A percentile compares a stretch with the other conserved stretches of the same genome.
Conservation (phyloP, 2,888 invertebrate genomes). For the Ecdyonurus torrentis region DNA sequence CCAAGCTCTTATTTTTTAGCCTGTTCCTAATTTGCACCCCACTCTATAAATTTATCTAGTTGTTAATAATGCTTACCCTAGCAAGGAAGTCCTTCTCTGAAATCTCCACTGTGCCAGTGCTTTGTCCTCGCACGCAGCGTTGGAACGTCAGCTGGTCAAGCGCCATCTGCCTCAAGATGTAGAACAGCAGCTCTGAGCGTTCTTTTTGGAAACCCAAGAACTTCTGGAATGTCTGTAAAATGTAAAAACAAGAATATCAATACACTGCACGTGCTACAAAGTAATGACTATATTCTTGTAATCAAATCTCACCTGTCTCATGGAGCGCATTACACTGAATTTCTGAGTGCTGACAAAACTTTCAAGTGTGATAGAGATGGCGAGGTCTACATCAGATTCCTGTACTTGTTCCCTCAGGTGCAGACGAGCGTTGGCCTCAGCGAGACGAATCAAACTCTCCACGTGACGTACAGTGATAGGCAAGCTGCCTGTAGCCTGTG, state of each 20-base stretch:
- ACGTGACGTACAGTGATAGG: conserved; percentile 98
- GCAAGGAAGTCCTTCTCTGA: conserved; percentile 68
- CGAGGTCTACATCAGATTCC: conserved; percentile 94
- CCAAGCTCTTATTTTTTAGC: no score
- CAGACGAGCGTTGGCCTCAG: conserved; percentile 93
- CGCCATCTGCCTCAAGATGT: conserved; percentile 81
- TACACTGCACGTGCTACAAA: neutral
- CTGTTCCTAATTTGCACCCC: no score
- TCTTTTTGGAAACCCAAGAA: conserved; percentile 89
- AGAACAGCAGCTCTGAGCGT: conserved; percentile 89
- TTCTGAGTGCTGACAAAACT: conserved; percentile 98
- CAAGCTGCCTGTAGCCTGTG: conserved; percentile 78
- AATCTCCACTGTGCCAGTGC: conserved; percentile 60
- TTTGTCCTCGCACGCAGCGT: conserved; percentile 40
- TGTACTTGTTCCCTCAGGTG: conserved; percentile 78
- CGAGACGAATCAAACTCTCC: conserved; percentile 94
- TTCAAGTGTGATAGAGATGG: conserved; percentile 92
- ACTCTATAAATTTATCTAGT: no score
- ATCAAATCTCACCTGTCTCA: conserved; percentile 56
- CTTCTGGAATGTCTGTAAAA: conserved; percentile 71
- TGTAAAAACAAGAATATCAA: conserved; percentile 13
- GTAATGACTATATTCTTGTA: neutral
- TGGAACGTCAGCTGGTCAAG: conserved; percentile 75
- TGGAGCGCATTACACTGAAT: conserved; percentile 91
- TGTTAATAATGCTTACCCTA: conserved; percentile 37